Evolutionary conservation across 2,888 invertebrate species (phyloP), one percentile per base, ranked within the genome.

Genomic region (Minunthozetes semirufus): DNA sequence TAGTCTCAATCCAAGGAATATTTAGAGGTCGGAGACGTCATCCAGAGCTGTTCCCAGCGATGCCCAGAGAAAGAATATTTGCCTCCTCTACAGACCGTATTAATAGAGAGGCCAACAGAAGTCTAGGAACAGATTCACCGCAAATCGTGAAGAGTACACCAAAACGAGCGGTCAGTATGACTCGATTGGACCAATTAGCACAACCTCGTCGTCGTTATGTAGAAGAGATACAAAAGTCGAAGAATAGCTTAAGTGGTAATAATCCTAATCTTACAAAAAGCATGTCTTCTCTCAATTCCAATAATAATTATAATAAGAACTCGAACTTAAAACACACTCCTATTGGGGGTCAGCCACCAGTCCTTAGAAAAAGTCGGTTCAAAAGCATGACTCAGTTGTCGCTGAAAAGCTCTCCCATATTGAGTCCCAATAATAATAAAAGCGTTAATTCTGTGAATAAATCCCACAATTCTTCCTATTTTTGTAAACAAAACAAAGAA

Each of bases 31-130:
- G 81, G 6, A 78, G 80, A 50, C 38, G 42, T 33, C 79, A 80
- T 73, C 93, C 93, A 78, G 93, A 94, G 87, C 87, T 94, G 83
- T 91, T 92, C 86, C 94, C 94, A 79, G 93, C 93, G 80, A 88
- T 91, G 84, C 92, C 89, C 78, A 86, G 89, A 80, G 89, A 89
- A 81, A 53, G 77, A 53, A 77, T 77, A 72, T 73, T 76, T 50
- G 76, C 77, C 66, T 76, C 77, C 8, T 76, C 73, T 59, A 53
- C 73, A 17, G 61, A 70, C 25, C 75, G 76, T 17, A 68, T 68
- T 19, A 68, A 46, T 46, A 38, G 15, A 8, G 42, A 42, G 1
- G 33, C 19, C n/a, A 68, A 38, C 25, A 38, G 17, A 38, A 13
- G 9, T 17, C 8, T 22, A 9, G 68, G 33, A 1, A 68, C 22